Evolutionary conservation across 2,113 vertebrate species (phyloP).

Genomic region (Mesoclemmys tuberculata): DNA sequence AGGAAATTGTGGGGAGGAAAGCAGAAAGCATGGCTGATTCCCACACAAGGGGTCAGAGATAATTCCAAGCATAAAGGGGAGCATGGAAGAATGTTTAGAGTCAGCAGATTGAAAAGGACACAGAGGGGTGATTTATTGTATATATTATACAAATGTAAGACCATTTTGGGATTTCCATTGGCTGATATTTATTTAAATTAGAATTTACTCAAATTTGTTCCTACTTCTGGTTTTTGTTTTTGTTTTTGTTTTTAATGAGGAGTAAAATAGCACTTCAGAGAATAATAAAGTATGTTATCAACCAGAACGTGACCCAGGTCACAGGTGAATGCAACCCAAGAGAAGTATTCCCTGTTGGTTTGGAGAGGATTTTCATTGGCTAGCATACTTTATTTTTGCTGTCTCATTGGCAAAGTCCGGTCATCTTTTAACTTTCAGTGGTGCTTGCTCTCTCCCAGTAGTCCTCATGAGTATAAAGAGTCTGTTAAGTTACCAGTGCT

Average conservation of each 20-base stretch:
- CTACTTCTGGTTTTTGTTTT: no score
- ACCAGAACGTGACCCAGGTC: neutral
- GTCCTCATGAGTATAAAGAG: neutral
- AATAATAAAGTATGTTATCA: neutral
- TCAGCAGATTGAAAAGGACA: neutral
- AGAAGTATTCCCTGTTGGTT: neutral
- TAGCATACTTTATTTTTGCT: neutral
- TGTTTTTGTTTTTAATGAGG: neutral
- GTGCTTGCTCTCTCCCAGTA: neutral
- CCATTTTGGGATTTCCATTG: no score
- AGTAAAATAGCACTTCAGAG: neutral
- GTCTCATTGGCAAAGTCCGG: neutral
- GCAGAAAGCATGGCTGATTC: neutral
- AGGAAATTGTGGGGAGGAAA: neutral
- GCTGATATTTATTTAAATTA: no score
- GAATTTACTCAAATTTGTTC: no score
- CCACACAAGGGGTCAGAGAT: neutral
- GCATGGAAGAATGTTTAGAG: neutral
- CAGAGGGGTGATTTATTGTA: accelerated
- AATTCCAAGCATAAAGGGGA: neutral
- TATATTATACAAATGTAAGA: accelerated
- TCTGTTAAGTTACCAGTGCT: neutral
- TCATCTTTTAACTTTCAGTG: neutral
- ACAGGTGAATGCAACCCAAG: neutral
- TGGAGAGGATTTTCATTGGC: neutral